Percentiles rank a stretch among this genome's conserved stretches.
phyloP scores from a whole-genome alignment of 2,888 invertebrate genomes.

The Thecophora atra region DNA sequence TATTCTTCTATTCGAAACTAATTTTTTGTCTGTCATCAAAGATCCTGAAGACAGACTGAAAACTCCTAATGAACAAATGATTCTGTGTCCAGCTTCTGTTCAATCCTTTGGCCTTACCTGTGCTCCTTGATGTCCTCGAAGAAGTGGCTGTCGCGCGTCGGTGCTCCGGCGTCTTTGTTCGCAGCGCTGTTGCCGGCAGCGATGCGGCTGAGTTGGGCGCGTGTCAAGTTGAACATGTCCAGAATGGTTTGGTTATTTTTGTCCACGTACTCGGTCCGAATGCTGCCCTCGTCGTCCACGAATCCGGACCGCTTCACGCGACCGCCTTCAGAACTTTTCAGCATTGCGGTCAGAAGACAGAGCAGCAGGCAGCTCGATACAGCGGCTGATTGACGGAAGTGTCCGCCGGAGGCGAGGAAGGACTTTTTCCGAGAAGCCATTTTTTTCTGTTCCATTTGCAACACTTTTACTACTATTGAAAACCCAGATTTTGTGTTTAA shows the following conservation, averaged over 20 bases:
- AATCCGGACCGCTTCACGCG: conserved; percentile 54
- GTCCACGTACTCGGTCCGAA: conserved; percentile 60
- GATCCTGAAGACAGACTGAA: no score
- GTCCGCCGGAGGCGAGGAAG: background rate
- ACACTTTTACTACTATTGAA: background rate
- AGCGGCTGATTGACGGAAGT: background rate
- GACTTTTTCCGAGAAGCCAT: background rate
- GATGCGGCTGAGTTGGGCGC: conserved; percentile 58
- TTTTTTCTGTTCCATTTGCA: background rate
- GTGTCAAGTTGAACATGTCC: conserved; percentile 61
- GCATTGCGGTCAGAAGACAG: conserved; percentile 11
- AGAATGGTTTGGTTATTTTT: conserved; percentile 59
- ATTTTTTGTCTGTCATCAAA: no score
- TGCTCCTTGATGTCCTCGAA: conserved; percentile 54
- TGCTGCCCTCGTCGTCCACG: conserved; percentile 49
- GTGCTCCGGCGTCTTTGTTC: conserved; percentile 52
- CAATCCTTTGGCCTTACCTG: conserved; percentile 49
- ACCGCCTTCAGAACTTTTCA: conserved; percentile 43
- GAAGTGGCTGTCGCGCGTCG: conserved; percentile 50
- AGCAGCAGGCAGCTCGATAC: conserved; percentile 44
- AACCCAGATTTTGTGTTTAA: no score
- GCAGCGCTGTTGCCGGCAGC: conserved; percentile 52
- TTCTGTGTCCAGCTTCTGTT: no score
- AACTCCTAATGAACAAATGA: no score
- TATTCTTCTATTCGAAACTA: no score